A percentile compares a stretch with the other conserved stretches of the same genome.
These are phyloP conservation scores for Strigops habroptila DNA, from an alignment of 2,113 vertebrate species.

Conservation along the genomic window DNA sequence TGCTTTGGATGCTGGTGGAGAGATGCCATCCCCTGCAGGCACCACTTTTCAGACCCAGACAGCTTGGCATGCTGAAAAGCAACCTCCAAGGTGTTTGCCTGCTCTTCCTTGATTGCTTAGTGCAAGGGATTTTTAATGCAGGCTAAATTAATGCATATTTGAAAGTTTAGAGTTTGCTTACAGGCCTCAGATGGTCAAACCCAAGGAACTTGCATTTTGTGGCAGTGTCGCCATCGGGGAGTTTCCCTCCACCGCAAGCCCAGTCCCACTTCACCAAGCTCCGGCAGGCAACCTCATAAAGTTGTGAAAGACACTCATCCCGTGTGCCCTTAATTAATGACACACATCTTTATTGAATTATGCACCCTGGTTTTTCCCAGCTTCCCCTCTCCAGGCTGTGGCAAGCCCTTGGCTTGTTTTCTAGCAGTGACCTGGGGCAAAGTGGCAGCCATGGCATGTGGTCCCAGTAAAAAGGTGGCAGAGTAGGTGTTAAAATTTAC, in stretches of 20 bases:
- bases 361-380: background rate
- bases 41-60: too few relatives aligned
- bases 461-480: background rate
- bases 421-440: fast-evolving
- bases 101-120: background rate
- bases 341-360: background rate
- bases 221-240: fast-evolving
- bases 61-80: background rate
- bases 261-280: background rate
- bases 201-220: background rate
- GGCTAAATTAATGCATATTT: conserved; percentile 43
- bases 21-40: background rate
- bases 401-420: background rate
- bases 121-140: background rate
- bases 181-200: background rate
- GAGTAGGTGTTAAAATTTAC: background rate
- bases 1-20: background rate
- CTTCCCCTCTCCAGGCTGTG: fast-evolving
- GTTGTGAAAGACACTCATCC: background rate
- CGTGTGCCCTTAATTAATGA: background rate
- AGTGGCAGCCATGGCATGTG: fast-evolving
- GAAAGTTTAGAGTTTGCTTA: conserved; percentile 2
- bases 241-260: background rate
- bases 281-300: background rate
- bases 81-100: background rate